Evolutionary conservation across 2,888 invertebrate species (phyloP), one percentile per base, ranked within the genome.

Genomic region (Epinotia ramella): DNA sequence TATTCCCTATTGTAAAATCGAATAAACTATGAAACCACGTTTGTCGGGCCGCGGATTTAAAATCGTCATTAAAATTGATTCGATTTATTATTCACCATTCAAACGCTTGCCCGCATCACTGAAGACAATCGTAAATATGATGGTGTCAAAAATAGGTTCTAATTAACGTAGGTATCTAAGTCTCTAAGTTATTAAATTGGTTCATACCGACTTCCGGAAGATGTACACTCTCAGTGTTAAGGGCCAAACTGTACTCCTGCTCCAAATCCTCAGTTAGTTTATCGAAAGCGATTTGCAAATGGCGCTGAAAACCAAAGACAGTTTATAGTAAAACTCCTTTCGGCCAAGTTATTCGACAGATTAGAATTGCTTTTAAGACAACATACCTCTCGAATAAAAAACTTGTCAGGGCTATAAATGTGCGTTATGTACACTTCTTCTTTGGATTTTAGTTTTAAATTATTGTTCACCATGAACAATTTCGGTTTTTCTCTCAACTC

Each of bases 321-420:
- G 56, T 59, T 20, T 24, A 60, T 24, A 24, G 24, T 16, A 20
- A n/a, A 53, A 20, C 28, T 56, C 20, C 12, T 3, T 1, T 20
- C 3, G 57, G 2, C 12, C 9, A 20, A 40, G 7, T 40, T 40
- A 18, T 20, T 57, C 7, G 7, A 57, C 3, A 20, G 7, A n/a
- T 57, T 57, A 20, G 20, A 20, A 57, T 20, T 20, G 7, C 57
- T 63, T 18, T 18, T 18, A 63, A n/a, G n/a, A 24, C 11, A 46
- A 65, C 68, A 49, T 49, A 96, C 96, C 91, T 96, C 95, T 80
- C 96, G 95, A 0, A 97, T 95, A 84, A 94, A 97, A 84, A 98
- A 96, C 77, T 95, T 92, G 80, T 95, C 93, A 0, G 97, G 97
- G 84, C 95, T 95, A 33, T 95, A 91, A 1, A 97, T 89, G 78